Evolutionary conservation across 2,113 vertebrate species (phyloP), one percentile per base, ranked within the genome.

Genomic region (Colius striatus): DNA sequence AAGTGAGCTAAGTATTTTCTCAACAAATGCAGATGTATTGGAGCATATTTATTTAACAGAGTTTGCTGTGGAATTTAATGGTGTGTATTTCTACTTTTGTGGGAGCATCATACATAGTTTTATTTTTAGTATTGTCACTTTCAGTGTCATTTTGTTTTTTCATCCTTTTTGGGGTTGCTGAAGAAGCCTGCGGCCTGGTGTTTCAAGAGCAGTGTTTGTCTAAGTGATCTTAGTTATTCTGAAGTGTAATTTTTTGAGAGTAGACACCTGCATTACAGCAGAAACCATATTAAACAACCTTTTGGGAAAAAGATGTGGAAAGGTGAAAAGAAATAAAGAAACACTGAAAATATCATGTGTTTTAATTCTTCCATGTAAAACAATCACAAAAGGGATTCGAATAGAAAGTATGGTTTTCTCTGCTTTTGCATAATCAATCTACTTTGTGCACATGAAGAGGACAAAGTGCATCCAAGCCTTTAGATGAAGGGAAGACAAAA

Each of bases 1-100:
- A 90, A 94, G 21, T 32, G 51, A 90, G 86, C 38, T 84, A 95
- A 95, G 76, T 94, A 90, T 94, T 95, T 96, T 91, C 60, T 55
- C 84, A 92, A 36, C 48, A 90, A 74, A 95, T 62, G 82, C 67
- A 75, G 66, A 82, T 72, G 12, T 72, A 74, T 62, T 94, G 92
- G 54, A 86, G 83, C 63, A 26, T 63, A 38, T 22, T 13, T 27
- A 86, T 41, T 41, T 41, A 43, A 25, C 17, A 89, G 68, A 58
- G 7, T 87, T 74, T 73, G 5, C 53, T 19, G 17, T 78, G 66
- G 57, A 54, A 85, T 71, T 53, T 80, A 89, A 84, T 63, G 34
- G 17, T 57, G 41, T 54, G 5, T 62, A 10, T 84, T 78, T 87
- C 62, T 96, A 13, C 70, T 67, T 87, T 48, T 27, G 41, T 66